Percentiles rank a stretch among this genome's conserved stretches.
Evolutionary conservation across 1,140 invertebrate species (phyloP).

Genomic region (Drosophila asahinai): DNA sequence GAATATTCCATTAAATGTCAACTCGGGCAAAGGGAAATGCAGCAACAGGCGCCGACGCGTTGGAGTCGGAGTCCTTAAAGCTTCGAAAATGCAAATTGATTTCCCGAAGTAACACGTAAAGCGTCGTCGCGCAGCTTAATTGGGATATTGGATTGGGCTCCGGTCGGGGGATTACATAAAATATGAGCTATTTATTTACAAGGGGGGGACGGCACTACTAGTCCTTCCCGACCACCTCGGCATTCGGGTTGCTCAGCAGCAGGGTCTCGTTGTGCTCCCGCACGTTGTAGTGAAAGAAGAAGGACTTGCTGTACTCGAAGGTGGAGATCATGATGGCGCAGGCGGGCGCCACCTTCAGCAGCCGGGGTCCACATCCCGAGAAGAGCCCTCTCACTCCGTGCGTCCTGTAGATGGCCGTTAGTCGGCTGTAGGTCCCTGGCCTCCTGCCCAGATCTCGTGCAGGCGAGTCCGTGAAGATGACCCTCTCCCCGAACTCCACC

Average conservation of each 20-base stretch:
- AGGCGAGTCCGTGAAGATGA: conserved; percentile 89
- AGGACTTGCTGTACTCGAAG: conserved; percentile 97
- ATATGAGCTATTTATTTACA: conserved; percentile 49
- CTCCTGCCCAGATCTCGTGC: conserved; percentile 56
- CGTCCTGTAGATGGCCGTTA: conserved; percentile 88
- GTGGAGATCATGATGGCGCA: conserved; percentile 99
- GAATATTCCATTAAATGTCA: conserved; percentile 53
- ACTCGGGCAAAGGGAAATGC: conserved; percentile 1
- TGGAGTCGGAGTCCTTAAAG: background rate
- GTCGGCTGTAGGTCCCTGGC: conserved; percentile 79
- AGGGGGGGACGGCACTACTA: conserved; percentile 14
- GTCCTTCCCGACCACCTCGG: conserved; percentile 37
- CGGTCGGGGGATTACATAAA: conserved; percentile 16
- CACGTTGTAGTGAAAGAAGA: conserved; percentile 89
- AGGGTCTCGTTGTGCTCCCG: conserved; percentile 84
- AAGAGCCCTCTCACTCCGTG: conserved; percentile 91
- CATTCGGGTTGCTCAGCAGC: conserved; percentile 49
- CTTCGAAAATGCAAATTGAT: conserved; percentile 49
- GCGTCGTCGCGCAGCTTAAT: conserved; percentile 27
- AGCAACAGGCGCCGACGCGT: conserved; percentile 14
- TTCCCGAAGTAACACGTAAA: conserved; percentile 31
- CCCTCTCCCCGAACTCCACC: conserved; percentile 96
- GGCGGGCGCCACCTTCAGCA: conserved; percentile 97
- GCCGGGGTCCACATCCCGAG: conserved; percentile 92
- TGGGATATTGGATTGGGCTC: conserved; percentile 35